Percentiles rank a stretch among this genome's conserved stretches.
Conservation (phyloP, 2,797 vertebrate genomes). For the Anguilla marmorata region DNA sequence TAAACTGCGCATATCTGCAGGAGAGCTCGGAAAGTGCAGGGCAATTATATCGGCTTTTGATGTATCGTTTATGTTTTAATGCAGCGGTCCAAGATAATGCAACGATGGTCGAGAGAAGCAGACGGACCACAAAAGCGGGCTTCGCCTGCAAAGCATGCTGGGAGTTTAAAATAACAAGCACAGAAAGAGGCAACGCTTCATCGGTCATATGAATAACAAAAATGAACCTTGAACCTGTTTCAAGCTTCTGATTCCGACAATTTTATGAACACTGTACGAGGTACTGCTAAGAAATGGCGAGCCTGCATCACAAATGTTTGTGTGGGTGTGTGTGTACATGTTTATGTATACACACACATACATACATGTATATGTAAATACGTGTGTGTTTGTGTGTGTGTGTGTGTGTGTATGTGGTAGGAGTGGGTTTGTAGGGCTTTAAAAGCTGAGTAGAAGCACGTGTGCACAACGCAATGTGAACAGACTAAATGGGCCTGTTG, state of each 20-base stretch:
- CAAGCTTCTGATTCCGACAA: neutral
- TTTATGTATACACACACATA: neutral
- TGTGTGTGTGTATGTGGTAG: constrained; percentile 1
- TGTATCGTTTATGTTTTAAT: constrained; percentile 23
- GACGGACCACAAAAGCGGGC: neutral
- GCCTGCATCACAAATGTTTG: neutral
- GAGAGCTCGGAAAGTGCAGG: neutral
- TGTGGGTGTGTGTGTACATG: neutral
- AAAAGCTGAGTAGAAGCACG: neutral
- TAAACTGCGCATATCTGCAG: neutral
- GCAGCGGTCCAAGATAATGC: neutral
- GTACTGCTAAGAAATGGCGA: neutral
- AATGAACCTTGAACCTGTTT: neutral
- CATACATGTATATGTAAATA: neutral
- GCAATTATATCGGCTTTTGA: neutral
- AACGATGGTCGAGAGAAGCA: neutral
- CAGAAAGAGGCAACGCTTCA: constrained; percentile 3
- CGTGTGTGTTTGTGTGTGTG: constrained; percentile 19
- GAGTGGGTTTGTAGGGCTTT: neutral
- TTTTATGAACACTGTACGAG: neutral
- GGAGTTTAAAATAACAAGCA: neutral
- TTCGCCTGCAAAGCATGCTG: constrained; percentile 14
- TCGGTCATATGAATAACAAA: constrained; percentile 15
- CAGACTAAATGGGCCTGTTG: neutral
- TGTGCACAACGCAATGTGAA: neutral